Evolutionary conservation across 2,888 invertebrate species (phyloP).

Genomic region (Sipha maydis): DNA sequence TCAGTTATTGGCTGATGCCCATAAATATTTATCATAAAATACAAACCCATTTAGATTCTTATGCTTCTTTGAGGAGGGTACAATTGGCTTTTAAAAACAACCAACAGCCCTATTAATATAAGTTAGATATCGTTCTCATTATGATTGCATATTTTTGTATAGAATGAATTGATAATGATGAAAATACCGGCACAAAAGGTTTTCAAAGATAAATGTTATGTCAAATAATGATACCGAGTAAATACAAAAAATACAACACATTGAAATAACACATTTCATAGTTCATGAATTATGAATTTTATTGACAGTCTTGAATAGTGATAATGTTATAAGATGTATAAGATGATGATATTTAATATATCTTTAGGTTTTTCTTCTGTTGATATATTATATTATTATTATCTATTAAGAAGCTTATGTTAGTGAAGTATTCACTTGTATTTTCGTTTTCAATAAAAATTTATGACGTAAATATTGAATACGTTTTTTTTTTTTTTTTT

Average conservation of each 20-base stretch:
- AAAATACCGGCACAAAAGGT: not conserved
- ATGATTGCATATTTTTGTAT: not conserved
- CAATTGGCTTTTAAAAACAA: slow-evolving; percentile 57
- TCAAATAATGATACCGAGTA: not conserved
- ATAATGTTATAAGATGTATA: too few species aligned
- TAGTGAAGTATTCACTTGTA: too few species aligned
- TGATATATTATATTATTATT: too few species aligned
- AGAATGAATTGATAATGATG: not conserved
- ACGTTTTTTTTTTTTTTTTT: too few species aligned
- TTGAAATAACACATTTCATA: not conserved
- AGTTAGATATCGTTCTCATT: not conserved
- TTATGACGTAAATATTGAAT: too few species aligned
- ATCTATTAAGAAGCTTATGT: too few species aligned
- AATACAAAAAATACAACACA: not conserved
- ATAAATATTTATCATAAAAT: slow-evolving; percentile 44
- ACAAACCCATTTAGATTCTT: slow-evolving; percentile 22
- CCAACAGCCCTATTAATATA: not conserved
- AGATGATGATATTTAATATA: too few species aligned
- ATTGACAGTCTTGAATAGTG: not conserved
- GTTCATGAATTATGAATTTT: not conserved
- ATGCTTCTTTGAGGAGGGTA: slow-evolving; percentile 34
- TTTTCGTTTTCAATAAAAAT: too few species aligned
- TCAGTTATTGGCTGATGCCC: slow-evolving; percentile 31
- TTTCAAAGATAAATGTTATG: not conserved
- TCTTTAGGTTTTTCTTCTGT: not conserved